phyloP scores from a whole-genome alignment of 2,797 vertebrate species.

The Phoeniculus purpureus region DNA sequence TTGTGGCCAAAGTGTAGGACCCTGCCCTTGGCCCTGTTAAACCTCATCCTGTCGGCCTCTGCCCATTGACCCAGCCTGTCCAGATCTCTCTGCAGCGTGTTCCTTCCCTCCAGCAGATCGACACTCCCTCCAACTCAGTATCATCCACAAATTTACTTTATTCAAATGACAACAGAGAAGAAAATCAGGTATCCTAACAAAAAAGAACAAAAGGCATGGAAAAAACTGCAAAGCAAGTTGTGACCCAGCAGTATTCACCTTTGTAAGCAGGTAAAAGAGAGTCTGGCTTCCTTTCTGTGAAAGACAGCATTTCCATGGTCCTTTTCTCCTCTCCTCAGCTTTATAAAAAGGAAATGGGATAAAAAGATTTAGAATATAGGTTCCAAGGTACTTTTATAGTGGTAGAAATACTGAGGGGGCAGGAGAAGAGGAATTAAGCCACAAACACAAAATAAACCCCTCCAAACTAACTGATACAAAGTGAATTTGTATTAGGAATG shows the following conservation, averaged over 20 bases:
- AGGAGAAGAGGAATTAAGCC: background rate
- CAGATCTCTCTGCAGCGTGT: too few species aligned
- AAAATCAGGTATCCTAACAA: background rate
- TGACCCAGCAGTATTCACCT: background rate
- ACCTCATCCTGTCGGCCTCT: too few species aligned
- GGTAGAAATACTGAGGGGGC: background rate
- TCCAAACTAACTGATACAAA: background rate
- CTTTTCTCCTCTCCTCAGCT: background rate
- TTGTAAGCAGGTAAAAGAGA: background rate
- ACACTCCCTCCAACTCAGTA: too few species aligned
- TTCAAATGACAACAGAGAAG: conserved; percentile 32
- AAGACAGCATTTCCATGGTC: background rate
- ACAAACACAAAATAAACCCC: background rate
- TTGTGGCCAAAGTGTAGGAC: too few species aligned
- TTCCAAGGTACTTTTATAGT: background rate
- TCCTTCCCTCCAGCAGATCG: too few species aligned
- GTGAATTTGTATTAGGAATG: background rate
- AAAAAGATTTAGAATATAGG: background rate
- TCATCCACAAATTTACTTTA: too few species aligned
- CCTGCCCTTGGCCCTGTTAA: too few species aligned
- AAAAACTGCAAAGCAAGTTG: background rate
- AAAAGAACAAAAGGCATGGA: background rate
- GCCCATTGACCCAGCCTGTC: too few species aligned
- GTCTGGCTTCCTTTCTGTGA: background rate
- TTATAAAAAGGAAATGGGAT: background rate